These are phyloP conservation scores for Halictus quadricinctus DNA, from an alignment of 2,888 invertebrate genomes.

Conservation along the genomic window DNA sequence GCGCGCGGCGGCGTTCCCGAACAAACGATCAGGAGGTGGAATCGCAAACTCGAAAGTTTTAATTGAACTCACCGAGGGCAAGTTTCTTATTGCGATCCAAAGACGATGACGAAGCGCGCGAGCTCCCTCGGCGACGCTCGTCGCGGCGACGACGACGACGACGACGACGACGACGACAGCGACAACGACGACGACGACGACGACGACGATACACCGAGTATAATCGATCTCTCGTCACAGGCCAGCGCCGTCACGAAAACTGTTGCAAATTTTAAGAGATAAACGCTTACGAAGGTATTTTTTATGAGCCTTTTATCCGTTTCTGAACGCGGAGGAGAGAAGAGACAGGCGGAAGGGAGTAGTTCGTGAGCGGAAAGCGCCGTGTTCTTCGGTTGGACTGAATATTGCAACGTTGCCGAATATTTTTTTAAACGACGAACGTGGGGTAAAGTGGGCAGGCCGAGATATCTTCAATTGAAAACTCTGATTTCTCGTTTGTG, in stretches of 20 bases:
- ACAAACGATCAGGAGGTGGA: conserved; percentile 11
- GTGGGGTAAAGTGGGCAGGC: conserved; percentile 1
- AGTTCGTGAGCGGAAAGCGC: conserved; percentile 42
- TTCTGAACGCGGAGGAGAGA: conserved; percentile 46
- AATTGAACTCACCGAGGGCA: conserved; percentile 19
- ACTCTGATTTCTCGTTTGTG: conserved; percentile 47
- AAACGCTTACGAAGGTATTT: conserved; percentile 71
- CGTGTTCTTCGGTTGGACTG: conserved; percentile 56
- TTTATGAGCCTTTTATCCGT: conserved; percentile 70
- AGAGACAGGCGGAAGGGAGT: conserved; percentile 17
- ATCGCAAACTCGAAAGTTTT: conserved; percentile 30
- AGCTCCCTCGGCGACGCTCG: conserved; percentile 11
- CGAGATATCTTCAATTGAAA: conserved; percentile 29
- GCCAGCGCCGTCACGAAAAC: conserved; percentile 22
- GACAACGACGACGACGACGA: background rate
- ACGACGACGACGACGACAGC: background rate
- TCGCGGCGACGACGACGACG: background rate
- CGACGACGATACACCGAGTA: conserved; percentile 35
- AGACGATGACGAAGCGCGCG: conserved; percentile 9
- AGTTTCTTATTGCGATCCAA: conserved; percentile 34
- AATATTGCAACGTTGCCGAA: conserved; percentile 48
- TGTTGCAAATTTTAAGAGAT: conserved; percentile 60
- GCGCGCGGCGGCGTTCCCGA: background rate
- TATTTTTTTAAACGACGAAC: conserved; percentile 60
- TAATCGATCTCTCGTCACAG: conserved; percentile 40